Conservation (phyloP, 2,888 invertebrate species). For the Sphinx pinastri region DNA sequence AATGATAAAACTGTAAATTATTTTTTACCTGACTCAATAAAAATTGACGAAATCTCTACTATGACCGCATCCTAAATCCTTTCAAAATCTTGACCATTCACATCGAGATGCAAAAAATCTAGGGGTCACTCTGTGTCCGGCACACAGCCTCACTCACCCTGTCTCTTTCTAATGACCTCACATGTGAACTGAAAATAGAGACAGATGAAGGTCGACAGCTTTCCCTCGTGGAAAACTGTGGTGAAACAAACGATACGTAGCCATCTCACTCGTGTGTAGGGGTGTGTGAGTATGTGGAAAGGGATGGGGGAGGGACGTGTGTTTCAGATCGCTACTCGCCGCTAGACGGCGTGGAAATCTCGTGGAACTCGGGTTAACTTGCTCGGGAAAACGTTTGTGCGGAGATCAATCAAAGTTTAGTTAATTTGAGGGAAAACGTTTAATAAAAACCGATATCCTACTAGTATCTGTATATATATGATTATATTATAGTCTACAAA, state of each 20-base stretch:
- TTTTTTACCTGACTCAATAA: not conserved
- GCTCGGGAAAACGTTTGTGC: not conserved
- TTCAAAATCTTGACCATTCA: constrained; percentile 60
- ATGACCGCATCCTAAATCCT: constrained; percentile 12
- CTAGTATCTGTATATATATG: no score
- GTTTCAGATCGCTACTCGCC: constrained; percentile 73
- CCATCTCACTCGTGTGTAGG: constrained; percentile 79
- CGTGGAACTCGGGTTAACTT: constrained; percentile 26
- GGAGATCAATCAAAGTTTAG: not conserved
- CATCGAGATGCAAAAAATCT: constrained; percentile 65
- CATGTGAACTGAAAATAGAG: constrained; percentile 69
- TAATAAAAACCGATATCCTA: no score
- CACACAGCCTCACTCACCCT: constrained; percentile 57
- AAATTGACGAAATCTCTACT: not conserved
- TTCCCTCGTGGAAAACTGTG: constrained; percentile 71
- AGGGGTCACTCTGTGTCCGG: constrained; percentile 74
- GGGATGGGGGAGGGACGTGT: constrained; percentile 67
- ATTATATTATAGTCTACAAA: no score
- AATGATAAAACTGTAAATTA: not conserved
- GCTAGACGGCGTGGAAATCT: constrained; percentile 72
- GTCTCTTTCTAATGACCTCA: constrained; percentile 64
- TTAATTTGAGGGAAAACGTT: not conserved
- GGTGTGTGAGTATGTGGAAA: constrained; percentile 70
- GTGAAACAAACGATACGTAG: constrained; percentile 69
- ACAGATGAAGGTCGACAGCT: constrained; percentile 75